Conservation (phyloP, 2,888 invertebrate genomes). For the Tenthredo amoena region DNA sequence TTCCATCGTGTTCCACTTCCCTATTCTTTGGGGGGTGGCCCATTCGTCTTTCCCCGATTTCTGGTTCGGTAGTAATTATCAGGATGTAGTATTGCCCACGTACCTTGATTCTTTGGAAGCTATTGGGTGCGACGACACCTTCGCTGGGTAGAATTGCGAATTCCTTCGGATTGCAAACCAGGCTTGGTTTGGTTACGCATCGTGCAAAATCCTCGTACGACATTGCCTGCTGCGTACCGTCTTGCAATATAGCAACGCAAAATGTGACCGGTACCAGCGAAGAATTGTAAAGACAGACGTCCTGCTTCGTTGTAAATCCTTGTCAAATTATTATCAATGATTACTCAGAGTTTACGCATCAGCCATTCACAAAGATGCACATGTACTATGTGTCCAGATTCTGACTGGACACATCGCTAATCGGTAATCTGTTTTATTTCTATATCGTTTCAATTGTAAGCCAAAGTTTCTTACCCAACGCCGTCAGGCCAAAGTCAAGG, state of each 20-base stretch:
- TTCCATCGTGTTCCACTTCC: too few species aligned
- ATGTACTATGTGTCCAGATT: neutral
- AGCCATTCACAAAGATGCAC: neutral
- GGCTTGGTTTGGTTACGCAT: slow-evolving; percentile 75
- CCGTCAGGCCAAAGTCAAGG: slow-evolving; percentile 81
- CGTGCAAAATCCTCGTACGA: slow-evolving; percentile 79
- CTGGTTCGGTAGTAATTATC: slow-evolving; percentile 1
- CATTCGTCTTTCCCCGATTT: too few species aligned
- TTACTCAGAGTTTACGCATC: neutral
- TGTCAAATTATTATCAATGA: slow-evolving; percentile 36
- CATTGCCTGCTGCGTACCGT: slow-evolving; percentile 81
- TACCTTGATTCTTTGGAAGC: slow-evolving; percentile 78
- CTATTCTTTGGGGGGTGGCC: too few species aligned
- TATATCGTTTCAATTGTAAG: neutral
- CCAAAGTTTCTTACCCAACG: slow-evolving; percentile 79
- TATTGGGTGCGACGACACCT: slow-evolving; percentile 79
- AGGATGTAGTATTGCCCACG: slow-evolving; percentile 29
- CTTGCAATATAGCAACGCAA: slow-evolving; percentile 78
- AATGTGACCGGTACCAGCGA: slow-evolving; percentile 81
- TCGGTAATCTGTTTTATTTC: neutral
- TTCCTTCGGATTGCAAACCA: slow-evolving; percentile 80
- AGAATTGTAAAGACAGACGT: slow-evolving; percentile 80
- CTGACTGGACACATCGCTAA: too few species aligned
- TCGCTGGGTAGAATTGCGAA: slow-evolving; percentile 79
- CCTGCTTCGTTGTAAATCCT: slow-evolving; percentile 79